A percentile compares a stretch with the other conserved stretches of the same genome.
Conservation (phyloP, 2,888 invertebrate species). For the Tinea pellionella region DNA sequence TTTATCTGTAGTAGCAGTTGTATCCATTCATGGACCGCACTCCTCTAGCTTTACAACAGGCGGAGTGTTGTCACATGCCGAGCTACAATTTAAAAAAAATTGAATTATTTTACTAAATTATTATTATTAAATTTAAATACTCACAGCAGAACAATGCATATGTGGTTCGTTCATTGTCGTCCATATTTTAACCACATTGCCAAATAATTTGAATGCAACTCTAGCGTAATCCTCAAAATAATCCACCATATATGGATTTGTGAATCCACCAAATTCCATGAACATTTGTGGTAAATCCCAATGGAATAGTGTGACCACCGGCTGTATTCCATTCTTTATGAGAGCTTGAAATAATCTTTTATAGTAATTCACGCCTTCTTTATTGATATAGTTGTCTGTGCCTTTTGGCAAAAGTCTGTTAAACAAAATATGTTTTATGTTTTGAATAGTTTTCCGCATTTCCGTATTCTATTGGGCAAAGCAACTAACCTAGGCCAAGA, state of each 20-base stretch:
- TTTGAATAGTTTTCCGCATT: neutral
- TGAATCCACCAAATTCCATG: slow-evolving; percentile 65
- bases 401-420: slow-evolving; percentile 77
- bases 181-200: slow-evolving; percentile 76
- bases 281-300: slow-evolving; percentile 67
- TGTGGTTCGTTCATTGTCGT: slow-evolving; percentile 82
- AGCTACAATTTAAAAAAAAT: too few relatives aligned
- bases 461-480: too few relatives aligned
- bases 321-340: slow-evolving; percentile 72
- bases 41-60: too few relatives aligned
- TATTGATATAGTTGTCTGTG: slow-evolving; percentile 72
- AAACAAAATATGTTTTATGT: slow-evolving; percentile 10
- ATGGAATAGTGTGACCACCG: slow-evolving; percentile 76
- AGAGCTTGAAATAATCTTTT: slow-evolving; percentile 78
- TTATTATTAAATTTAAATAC: too few relatives aligned
- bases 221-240: slow-evolving; percentile 68
- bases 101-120: too few relatives aligned
- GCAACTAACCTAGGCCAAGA: slow-evolving; percentile 73
- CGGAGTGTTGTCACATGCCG: too few relatives aligned
- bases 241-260: slow-evolving; percentile 59
- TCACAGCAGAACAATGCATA: slow-evolving; percentile 57
- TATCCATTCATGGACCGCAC: too few relatives aligned
- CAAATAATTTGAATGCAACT: slow-evolving; percentile 68
- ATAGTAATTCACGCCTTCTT: slow-evolving; percentile 79
- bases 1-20: too few relatives aligned